Conservation (phyloP, 1,140 invertebrate genomes). For the Medauroidea extradentata region DNA sequence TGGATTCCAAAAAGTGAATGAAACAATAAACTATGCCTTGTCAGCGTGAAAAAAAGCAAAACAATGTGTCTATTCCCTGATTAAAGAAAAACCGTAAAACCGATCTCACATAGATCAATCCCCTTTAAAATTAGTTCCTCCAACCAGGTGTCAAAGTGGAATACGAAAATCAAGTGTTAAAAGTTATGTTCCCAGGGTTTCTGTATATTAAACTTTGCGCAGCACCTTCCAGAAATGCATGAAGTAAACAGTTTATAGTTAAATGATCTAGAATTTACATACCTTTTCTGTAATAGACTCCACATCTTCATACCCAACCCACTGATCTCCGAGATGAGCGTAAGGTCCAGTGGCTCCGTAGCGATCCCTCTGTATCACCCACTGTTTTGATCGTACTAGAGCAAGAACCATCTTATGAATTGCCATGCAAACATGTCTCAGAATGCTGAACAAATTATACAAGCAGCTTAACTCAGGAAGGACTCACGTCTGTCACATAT, state of each 20-base stretch:
- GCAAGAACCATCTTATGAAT: no score
- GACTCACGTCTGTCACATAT: conserved; percentile 69
- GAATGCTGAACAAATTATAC: neutral
- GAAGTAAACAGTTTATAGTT: neutral
- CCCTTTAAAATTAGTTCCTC: no score
- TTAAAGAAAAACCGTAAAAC: no score
- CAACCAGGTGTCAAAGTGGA: no score
- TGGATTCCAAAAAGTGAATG: no score
- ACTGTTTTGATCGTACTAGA: conserved; percentile 31
- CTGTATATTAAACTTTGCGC: no score
- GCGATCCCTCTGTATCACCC: conserved; percentile 51
- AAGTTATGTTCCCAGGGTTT: neutral
- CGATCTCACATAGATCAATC: no score
- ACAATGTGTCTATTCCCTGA: no score
- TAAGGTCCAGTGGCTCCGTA: conserved; percentile 62
- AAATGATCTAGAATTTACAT: neutral
- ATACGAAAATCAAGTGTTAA: neutral
- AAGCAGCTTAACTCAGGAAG: neutral
- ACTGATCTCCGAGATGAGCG: conserved; percentile 73
- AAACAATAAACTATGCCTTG: no score
- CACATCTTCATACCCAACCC: conserved; percentile 86
- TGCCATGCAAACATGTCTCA: no score
- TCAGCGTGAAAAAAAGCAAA: no score
- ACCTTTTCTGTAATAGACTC: conserved; percentile 72
- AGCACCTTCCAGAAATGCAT: neutral